Evolutionary conservation across 2,888 invertebrate species (phyloP), one percentile per base, ranked within the genome.

Genomic region (Artemia sinica): DNA sequence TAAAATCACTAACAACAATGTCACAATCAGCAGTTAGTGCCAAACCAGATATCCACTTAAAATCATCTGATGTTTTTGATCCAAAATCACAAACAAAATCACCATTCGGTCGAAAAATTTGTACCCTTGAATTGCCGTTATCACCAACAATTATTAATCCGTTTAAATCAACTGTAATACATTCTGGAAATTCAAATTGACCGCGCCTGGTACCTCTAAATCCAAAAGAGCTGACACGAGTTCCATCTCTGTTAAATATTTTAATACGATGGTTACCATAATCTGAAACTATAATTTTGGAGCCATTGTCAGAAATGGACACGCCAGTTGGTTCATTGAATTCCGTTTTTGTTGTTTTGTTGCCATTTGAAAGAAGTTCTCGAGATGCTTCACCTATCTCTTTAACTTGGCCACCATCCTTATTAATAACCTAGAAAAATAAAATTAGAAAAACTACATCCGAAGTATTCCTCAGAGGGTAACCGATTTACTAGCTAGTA

Each of bases 71-170:
- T 52, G 66, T 68, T 50, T 68, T 68, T 65, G 68, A 65, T 0
- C 87, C 87, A 74, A 88, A 84, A 28, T 83, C 82, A 72, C 84
- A 81, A 7, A 86, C 82, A 70, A 86, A 81, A 69, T 83, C 81
- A 7, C 89, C 88, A 70, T 85, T 83, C 0, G 84, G 84, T 70
- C 85, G 83, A 75, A 88, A 89, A 10, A 89, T 82, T 76, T 89
- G 88, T 0, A 88, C 81, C 8, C 89, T 80, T 58, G 84, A 84
- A 75, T 89, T 89, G 0, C 88, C 89, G 0, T 86, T 85, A 75
- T 89, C 89, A 0, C 88, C 89, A 0, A 89, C 87, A 1, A 88
- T 78, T 58, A 89, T 85, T 75, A 86, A 86, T 0, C 88, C 70
- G 58, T 70, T 79, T 0, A 82, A 82, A 75, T 89, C 89, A 0